Conservation (phyloP, 2,888 invertebrate genomes). For the Drosophila ochracea region DNA sequence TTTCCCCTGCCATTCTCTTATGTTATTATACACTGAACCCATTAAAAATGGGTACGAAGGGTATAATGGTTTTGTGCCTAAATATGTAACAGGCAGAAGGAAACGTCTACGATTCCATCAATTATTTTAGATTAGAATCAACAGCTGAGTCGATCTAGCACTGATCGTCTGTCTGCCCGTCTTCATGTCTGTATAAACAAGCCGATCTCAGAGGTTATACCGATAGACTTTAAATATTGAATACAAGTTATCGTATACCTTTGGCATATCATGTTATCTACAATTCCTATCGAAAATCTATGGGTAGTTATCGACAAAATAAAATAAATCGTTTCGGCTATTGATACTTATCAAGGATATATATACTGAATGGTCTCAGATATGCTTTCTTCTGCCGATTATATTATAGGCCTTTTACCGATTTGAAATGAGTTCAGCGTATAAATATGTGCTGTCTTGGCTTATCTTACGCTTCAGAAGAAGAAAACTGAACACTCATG, state of each 20-base stretch:
- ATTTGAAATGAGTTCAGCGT: not conserved
- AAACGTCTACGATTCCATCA: not conserved
- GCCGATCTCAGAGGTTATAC: not conserved
- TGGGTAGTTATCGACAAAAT: not conserved
- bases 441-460: not conserved
- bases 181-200: not conserved
- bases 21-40: not conserved
- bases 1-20: conserved; percentile 18
- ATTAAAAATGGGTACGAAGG: not conserved
- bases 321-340: not conserved
- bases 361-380: not conserved
- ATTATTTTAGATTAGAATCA: not conserved
- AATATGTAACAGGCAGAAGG: not conserved
- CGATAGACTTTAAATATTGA: not conserved
- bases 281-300: not conserved
- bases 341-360: not conserved
- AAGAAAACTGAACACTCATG: not conserved
- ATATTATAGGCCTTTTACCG: not conserved
- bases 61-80: not conserved
- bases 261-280: not conserved
- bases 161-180: not conserved
- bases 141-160: not conserved
- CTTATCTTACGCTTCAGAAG: not conserved
- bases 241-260: no score
- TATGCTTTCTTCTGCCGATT: not conserved